These are phyloP conservation scores for Chloroceryle inda DNA, from an alignment of 2,797 vertebrate species.

Conservation along the genomic window DNA sequence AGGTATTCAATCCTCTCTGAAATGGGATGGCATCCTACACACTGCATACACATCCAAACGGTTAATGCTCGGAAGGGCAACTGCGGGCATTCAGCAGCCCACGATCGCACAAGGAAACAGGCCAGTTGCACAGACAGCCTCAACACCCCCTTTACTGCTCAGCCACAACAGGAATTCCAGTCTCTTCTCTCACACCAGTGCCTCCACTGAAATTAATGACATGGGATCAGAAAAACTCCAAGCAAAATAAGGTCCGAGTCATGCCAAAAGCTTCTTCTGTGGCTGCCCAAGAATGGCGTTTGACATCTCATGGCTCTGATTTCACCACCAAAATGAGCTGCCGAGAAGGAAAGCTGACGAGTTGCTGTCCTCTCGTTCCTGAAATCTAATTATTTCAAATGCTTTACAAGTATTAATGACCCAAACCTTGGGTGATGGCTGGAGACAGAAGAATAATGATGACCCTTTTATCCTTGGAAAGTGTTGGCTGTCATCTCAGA, in stretches of 20 bases:
- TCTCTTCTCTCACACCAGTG: not conserved
- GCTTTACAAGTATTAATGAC: not conserved
- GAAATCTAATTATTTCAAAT: not conserved
- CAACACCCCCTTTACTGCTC: not conserved
- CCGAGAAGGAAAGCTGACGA: slow-evolving; percentile 3
- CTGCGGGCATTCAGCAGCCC: not conserved
- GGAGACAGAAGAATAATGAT: not conserved
- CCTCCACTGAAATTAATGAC: not conserved
- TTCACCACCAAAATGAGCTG: not conserved
- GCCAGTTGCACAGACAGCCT: not conserved
- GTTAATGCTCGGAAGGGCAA: rapidly evolving
- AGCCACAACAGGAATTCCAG: not conserved
- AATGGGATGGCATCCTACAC: not conserved
- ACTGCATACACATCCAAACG: not conserved
- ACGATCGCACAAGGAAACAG: rapidly evolving
- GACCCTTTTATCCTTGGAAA: not conserved
- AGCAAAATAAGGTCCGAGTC: slow-evolving; percentile 37
- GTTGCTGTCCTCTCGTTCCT: not conserved
- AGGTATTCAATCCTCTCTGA: not conserved
- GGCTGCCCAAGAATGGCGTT: not conserved
- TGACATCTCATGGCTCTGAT: not conserved
- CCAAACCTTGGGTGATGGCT: not conserved
- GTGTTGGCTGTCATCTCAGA: not conserved
- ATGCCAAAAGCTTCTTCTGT: not conserved
- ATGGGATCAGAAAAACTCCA: not conserved